phyloP scores from a whole-genome alignment of 2,797 vertebrate species.

The Hydrophis major region DNA sequence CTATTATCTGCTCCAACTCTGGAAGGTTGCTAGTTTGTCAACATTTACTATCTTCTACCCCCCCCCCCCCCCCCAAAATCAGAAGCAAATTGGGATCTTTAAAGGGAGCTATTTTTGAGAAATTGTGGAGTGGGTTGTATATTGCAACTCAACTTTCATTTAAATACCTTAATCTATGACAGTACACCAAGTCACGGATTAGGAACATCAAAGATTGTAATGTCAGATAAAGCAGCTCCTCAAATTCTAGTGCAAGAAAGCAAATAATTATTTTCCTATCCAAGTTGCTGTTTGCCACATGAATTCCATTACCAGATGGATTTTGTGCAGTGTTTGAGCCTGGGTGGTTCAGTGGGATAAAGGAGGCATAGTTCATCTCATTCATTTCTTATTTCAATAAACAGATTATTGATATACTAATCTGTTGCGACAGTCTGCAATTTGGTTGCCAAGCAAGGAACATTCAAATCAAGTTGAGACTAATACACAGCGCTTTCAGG shows the following conservation, averaged over 20 bases:
- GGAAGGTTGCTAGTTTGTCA: neutral
- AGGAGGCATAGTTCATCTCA: constrained; percentile 18
- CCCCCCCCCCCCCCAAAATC: neutral
- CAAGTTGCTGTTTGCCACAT: rapidly evolving
- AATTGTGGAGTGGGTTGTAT: neutral
- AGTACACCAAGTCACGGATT: neutral
- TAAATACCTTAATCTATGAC: neutral
- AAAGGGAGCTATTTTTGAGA: neutral
- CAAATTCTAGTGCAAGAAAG: neutral
- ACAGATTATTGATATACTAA: constrained; percentile 38
- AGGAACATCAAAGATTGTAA: neutral
- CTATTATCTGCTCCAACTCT: neutral
- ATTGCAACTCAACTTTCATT: neutral
- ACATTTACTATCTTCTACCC: neutral
- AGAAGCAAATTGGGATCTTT: neutral
- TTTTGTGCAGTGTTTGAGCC: neutral
- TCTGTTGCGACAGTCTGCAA: constrained; percentile 47
- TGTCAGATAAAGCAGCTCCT: neutral
- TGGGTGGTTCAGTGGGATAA: constrained; percentile 31
- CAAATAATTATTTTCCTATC: neutral
- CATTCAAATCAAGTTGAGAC: constrained; percentile 65
- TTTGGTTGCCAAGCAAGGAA: constrained; percentile 59
- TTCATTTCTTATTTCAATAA: constrained; percentile 21
- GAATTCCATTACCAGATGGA: rapidly evolving
- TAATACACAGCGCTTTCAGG: constrained; percentile 55